Evolutionary conservation across 2,113 vertebrate genomes (phyloP).

Genomic region (Cichladusa arquata): DNA sequence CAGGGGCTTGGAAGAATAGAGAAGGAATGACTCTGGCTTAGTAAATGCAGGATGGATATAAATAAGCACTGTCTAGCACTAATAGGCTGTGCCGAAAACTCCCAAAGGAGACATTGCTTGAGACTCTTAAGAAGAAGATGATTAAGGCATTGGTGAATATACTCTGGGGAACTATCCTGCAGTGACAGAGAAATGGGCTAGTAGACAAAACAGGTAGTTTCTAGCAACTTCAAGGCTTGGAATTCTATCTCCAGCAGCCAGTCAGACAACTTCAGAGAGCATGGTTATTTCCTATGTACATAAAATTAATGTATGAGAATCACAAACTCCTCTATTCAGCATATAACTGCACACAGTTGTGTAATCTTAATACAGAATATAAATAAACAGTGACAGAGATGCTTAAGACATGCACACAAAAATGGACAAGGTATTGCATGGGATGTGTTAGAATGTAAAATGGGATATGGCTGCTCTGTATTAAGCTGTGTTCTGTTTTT

Average conservation of each 20-base stretch:
- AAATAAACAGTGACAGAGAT: constrained; percentile 47
- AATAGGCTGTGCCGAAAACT: constrained; percentile 38
- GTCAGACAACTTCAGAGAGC: constrained; percentile 25
- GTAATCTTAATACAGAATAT: constrained; percentile 27
- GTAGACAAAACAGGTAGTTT: constrained; percentile 12
- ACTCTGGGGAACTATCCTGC: constrained; percentile 5
- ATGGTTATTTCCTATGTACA: constrained; percentile 31
- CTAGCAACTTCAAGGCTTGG: constrained; percentile 8
- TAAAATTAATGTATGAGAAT: not conserved
- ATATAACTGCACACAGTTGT: constrained; percentile 20
- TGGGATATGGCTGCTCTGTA: not conserved
- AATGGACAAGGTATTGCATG: constrained; percentile 12
- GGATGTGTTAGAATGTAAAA: not conserved
- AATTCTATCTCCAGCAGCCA: constrained; percentile 28
- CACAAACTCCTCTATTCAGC: constrained; percentile 18
- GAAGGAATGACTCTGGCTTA: not conserved
- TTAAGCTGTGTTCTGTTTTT: not conserved
- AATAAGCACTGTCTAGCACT: constrained; percentile 16
- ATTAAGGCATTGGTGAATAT: constrained; percentile 40
- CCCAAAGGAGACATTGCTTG: constrained; percentile 30
- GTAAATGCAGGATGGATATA: constrained; percentile 15
- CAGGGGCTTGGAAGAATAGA: not conserved
- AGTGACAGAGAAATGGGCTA: not conserved
- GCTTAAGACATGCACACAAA: not conserved
- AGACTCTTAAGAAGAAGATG: constrained; percentile 33